Evolutionary conservation across 2,888 invertebrate species (phyloP).

Genomic region (Rutpela maculata): DNA sequence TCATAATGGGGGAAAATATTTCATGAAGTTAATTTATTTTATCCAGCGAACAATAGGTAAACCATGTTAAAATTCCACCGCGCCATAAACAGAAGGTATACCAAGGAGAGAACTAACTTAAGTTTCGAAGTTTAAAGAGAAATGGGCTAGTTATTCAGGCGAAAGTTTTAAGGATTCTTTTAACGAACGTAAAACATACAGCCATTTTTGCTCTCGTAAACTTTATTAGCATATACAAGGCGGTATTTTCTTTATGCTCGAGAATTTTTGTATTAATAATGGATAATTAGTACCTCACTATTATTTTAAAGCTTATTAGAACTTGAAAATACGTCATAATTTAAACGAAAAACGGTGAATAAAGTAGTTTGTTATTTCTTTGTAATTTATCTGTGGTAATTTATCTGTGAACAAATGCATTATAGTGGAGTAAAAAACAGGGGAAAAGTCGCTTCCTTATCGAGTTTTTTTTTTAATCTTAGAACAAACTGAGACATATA

Average conservation of each 20-base stretch:
- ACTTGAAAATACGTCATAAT: too few species aligned
- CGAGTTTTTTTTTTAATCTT: too few species aligned
- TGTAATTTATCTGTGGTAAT: too few species aligned
- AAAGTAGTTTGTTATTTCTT: too few species aligned
- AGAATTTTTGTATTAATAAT: neutral
- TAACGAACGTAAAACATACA: neutral
- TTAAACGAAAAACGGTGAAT: too few species aligned
- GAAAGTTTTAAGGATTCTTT: neutral
- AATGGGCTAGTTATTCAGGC: conserved; percentile 7
- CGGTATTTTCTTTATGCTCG: neutral
- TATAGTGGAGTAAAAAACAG: too few species aligned
- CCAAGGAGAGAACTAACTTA: conserved; percentile 4
- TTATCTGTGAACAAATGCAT: too few species aligned
- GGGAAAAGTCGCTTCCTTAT: too few species aligned
- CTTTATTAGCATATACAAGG: neutral
- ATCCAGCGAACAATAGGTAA: conserved; percentile 1
- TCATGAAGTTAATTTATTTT: conserved; percentile 8
- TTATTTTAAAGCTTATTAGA: neutral
- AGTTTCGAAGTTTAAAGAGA: conserved; percentile 5
- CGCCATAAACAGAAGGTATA: conserved; percentile 8
- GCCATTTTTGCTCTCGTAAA: neutral
- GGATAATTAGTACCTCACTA: neutral
- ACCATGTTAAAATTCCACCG: conserved; percentile 19
- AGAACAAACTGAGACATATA: too few species aligned
- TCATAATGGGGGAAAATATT: conserved; percentile 8